Conservation (phyloP, 2,888 invertebrate genomes). For the Odontothrips loti region DNA sequence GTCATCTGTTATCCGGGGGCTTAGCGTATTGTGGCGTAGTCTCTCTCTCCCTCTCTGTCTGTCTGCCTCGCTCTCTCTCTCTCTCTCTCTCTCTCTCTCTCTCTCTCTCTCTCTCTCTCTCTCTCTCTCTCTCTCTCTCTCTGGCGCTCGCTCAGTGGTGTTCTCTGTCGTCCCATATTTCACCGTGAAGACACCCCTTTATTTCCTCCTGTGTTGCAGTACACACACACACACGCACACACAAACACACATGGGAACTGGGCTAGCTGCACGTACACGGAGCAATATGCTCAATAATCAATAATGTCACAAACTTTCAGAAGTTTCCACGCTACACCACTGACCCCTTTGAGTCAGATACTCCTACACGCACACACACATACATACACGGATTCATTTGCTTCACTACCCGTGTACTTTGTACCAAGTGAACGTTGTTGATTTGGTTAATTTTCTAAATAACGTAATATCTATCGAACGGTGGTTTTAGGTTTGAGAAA, state of each 20-base stretch:
- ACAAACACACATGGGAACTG: background rate
- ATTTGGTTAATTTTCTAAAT: too few relatives aligned
- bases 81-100: background rate
- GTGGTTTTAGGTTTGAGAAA: too few relatives aligned
- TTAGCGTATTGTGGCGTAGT: background rate
- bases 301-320: background rate
- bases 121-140: too few relatives aligned
- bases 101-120: background rate
- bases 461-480: too few relatives aligned
- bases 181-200: background rate
- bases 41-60: background rate
- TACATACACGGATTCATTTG: too few relatives aligned
- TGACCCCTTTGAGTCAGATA: too few relatives aligned
- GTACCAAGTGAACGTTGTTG: too few relatives aligned
- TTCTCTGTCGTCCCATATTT: background rate
- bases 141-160: background rate
- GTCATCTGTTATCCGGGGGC: conserved; percentile 3
- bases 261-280: too few relatives aligned
- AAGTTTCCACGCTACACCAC: too few relatives aligned
- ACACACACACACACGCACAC: background rate
- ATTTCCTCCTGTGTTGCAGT: background rate
- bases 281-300: background rate
- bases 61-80: background rate
- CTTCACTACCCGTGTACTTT: too few relatives aligned
- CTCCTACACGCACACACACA: too few relatives aligned